phyloP scores from a whole-genome alignment of 2,888 invertebrate species.

The Andrena trimmerana region DNA sequence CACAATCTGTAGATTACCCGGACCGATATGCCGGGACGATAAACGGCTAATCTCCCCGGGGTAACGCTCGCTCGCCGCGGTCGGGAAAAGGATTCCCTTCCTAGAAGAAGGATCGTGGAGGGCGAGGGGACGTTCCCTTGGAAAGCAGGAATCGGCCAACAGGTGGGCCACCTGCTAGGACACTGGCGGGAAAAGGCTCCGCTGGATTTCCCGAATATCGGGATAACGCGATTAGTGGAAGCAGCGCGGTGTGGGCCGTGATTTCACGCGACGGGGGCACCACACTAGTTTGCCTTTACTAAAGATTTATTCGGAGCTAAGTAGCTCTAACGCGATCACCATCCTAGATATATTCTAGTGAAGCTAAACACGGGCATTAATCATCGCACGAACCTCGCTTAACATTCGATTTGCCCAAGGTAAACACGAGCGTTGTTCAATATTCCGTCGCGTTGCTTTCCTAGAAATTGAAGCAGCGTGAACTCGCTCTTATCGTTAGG shows the following conservation, averaged over 20 bases:
- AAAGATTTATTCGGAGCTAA: slow-evolving; percentile 58
- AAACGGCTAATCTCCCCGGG: neutral
- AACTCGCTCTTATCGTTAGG: no score
- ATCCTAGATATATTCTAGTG: slow-evolving; percentile 37
- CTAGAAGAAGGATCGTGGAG: neutral
- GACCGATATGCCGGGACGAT: slow-evolving; percentile 6
- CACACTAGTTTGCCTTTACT: neutral
- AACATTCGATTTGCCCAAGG: slow-evolving; percentile 23
- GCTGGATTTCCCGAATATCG: slow-evolving; percentile 33
- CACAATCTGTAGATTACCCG: neutral
- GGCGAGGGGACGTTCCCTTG: slow-evolving; percentile 30
- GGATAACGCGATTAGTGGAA: slow-evolving; percentile 74
- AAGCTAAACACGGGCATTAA: slow-evolving; percentile 37
- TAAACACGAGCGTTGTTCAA: neutral
- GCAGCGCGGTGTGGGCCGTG: slow-evolving; percentile 69
- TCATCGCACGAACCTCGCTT: slow-evolving; percentile 43
- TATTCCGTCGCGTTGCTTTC: neutral
- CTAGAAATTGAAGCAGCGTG: neutral
- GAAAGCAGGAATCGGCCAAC: slow-evolving; percentile 43
- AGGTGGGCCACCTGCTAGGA: slow-evolving; percentile 61
- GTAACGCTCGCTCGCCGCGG: neutral
- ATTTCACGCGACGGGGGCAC: slow-evolving; percentile 75
- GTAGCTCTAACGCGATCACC: slow-evolving; percentile 58
- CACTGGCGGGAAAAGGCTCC: slow-evolving; percentile 1
- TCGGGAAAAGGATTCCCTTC: neutral